These are phyloP conservation scores for Camponotus fellah DNA, from an alignment of 2,888 invertebrate species.

Conservation along the genomic window DNA sequence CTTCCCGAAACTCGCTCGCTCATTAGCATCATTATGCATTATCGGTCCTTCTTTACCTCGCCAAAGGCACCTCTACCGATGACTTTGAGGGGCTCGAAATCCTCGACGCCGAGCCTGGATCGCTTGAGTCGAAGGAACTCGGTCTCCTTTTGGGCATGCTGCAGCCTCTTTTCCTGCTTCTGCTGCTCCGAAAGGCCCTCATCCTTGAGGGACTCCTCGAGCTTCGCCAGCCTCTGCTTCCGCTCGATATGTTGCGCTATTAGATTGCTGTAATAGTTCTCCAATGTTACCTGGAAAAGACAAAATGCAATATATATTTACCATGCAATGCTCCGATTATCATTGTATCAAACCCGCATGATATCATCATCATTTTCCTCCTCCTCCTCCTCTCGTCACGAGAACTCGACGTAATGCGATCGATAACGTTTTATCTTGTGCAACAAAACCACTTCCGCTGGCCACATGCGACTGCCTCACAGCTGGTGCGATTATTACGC, in stretches of 20 bases:
- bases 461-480: constrained; percentile 14
- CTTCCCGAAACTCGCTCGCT: constrained; percentile 9
- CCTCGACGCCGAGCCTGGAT: constrained; percentile 98
- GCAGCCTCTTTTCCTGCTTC: constrained; percentile 96
- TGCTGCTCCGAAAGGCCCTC: constrained; percentile 98
- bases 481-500: constrained; percentile 35
- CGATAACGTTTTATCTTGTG: constrained; percentile 50
- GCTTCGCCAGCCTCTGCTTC: constrained; percentile 96
- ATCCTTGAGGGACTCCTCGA: constrained; percentile 98
- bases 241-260: constrained; percentile 99
- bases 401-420: constrained; percentile 36
- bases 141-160: constrained; percentile 99
- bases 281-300: constrained; percentile 91
- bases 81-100: constrained; percentile 99
- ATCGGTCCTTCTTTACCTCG: constrained; percentile 86
- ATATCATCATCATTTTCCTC: background rate
- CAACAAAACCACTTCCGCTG: constrained; percentile 53
- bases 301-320: constrained; percentile 18
- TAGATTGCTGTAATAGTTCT: constrained; percentile 99
- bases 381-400: constrained; percentile 9
- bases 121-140: constrained; percentile 98
- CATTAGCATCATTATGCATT: background rate
- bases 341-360: background rate
- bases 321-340: constrained; percentile 23
- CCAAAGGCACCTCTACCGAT: constrained; percentile 98